phyloP scores from a whole-genome alignment of 2,113 vertebrate genomes.

The Anhinga rufa region DNA sequence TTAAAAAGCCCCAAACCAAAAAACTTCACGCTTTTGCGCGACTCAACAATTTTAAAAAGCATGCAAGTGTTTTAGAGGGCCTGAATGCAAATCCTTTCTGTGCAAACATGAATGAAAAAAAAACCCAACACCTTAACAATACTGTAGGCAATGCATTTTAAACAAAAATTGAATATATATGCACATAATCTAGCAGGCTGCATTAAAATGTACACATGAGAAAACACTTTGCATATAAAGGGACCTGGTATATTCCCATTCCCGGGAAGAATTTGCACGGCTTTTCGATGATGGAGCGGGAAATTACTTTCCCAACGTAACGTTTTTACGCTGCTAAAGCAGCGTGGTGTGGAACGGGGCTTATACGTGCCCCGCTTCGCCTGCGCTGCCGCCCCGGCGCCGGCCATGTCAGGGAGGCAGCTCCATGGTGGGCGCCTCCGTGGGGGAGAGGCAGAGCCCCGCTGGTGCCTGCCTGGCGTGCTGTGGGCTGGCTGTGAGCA shows the following conservation, averaged over 20 bases:
- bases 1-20: not conserved
- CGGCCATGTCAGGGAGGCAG: rapidly evolving
- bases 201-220: not conserved
- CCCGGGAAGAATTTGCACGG: not conserved
- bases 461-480: rapidly evolving
- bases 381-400: rapidly evolving
- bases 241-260: not conserved
- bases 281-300: not conserved
- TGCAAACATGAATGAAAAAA: not conserved
- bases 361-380: rapidly evolving
- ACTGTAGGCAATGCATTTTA: not conserved
- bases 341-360: not conserved
- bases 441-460: not conserved
- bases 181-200: not conserved
- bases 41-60: not conserved
- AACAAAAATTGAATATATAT: not conserved
- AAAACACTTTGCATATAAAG: not conserved
- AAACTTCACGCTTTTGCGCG: rapidly evolving
- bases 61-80: not conserved
- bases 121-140: not conserved
- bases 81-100: not conserved
- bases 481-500: not conserved
- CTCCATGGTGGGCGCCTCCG: rapidly evolving
- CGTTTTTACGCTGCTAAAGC: not conserved
- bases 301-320: not conserved